Evolutionary conservation across 2,113 vertebrate species (phyloP).

Genomic region (Tiliqua scincoides): DNA sequence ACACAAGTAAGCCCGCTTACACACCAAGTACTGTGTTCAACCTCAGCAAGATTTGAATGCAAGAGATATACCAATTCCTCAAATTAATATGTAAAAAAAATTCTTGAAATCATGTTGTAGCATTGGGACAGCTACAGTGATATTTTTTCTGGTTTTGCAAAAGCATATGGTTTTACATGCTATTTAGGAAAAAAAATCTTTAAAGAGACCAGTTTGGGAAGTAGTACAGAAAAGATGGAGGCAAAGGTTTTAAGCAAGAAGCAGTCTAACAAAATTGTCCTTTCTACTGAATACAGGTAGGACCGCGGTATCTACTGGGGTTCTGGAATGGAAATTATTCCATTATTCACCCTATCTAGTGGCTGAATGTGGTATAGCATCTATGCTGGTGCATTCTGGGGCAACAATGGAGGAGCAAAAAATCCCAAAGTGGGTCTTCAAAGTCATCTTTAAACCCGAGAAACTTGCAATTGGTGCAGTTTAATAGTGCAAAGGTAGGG

Average conservation of each 20-base stretch:
- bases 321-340: no score
- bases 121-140: neutral
- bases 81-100: neutral
- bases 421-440: no score
- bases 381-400: no score
- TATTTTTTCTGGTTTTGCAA: neutral
- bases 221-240: neutral
- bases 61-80: neutral
- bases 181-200: neutral
- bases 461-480: no score
- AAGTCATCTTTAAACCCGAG: no score
- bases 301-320: no score
- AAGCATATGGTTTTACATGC: neutral
- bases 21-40: neutral
- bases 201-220: neutral
- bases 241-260: neutral
- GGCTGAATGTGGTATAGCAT: no score
- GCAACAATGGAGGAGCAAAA: no score
- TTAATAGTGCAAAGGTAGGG: no score
- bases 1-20: neutral
- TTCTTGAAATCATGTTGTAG: neutral
- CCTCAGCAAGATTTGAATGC: neutral
- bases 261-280: neutral
- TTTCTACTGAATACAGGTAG: neutral
- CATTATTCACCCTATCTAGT: no score